Evolutionary conservation across 1,140 invertebrate genomes (phyloP).

Genomic region (Bombus confusus): DNA sequence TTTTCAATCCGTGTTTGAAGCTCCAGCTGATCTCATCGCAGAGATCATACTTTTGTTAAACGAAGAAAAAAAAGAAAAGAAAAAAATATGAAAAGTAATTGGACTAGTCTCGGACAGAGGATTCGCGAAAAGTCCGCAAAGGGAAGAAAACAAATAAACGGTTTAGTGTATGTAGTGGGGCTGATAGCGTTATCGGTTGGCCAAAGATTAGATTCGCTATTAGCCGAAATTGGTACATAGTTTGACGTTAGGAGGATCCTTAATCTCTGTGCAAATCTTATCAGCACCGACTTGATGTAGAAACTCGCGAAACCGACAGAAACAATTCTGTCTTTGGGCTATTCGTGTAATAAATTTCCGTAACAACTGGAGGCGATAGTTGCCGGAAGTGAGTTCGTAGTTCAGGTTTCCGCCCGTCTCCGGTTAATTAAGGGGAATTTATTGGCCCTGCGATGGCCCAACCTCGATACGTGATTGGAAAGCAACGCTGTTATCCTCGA

Average conservation of each 20-base stretch:
- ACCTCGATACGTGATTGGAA: slow-evolving; percentile 7
- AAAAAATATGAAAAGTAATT: neutral
- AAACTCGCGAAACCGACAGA: neutral
- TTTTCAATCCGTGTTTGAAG: too few relatives aligned
- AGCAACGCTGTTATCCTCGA: neutral
- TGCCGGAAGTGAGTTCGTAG: slow-evolving; percentile 9
- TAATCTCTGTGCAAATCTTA: slow-evolving; percentile 31
- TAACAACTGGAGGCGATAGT: slow-evolving; percentile 42
- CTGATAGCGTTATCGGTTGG: neutral
- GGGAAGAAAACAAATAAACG: too few relatives aligned
- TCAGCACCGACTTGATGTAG: neutral
- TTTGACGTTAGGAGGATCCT: too few relatives aligned
- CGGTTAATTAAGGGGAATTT: slow-evolving; percentile 52
- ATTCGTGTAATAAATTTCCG: slow-evolving; percentile 46
- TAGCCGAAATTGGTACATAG: neutral
- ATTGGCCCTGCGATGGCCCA: slow-evolving; percentile 9
- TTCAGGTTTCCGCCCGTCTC: slow-evolving; percentile 21
- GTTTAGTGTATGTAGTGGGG: too few relatives aligned
- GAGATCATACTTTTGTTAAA: too few relatives aligned
- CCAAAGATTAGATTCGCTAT: neutral
- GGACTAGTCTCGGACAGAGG: too few relatives aligned
- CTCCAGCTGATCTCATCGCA: too few relatives aligned
- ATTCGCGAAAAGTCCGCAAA: too few relatives aligned
- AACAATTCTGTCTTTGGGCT: slow-evolving; percentile 44
- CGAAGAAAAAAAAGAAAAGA: fast-evolving